Percentiles rank a stretch among this genome's conserved stretches.
phyloP scores from a whole-genome alignment of 2,888 invertebrate species.

The Diaprepes abbreviatus region DNA sequence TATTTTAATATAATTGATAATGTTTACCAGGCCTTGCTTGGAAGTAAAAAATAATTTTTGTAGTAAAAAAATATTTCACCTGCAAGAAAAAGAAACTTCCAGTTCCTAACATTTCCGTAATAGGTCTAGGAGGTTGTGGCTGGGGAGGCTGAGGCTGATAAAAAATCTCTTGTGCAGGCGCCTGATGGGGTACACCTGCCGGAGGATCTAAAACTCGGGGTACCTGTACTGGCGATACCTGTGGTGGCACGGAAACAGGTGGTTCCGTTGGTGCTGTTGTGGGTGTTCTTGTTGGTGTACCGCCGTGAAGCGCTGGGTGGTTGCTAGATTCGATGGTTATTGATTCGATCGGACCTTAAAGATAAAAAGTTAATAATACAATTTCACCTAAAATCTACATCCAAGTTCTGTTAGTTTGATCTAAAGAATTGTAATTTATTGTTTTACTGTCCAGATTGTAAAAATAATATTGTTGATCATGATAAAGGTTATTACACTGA shows the following conservation, averaged over 20 bases:
- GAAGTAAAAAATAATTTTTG: too few relatives aligned
- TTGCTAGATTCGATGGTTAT: conserved; percentile 45
- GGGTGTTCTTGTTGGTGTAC: conserved; percentile 3
- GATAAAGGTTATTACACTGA: too few relatives aligned
- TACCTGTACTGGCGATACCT: conserved; percentile 67
- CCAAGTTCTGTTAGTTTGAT: too few relatives aligned
- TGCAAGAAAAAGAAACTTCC: conserved; percentile 88
- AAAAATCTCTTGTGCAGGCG: conserved; percentile 67
- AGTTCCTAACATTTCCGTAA: conserved; percentile 82
- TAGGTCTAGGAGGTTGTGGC: conserved; percentile 72
- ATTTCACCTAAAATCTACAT: too few relatives aligned
- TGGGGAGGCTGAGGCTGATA: conserved; percentile 62
- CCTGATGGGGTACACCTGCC: conserved; percentile 40
- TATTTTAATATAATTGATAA: too few relatives aligned
- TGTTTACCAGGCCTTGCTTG: too few relatives aligned
- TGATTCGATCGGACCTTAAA: conserved; percentile 39
- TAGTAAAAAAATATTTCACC: too few relatives aligned
- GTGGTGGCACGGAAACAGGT: conserved; percentile 61
- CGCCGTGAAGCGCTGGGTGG: conserved; percentile 61
- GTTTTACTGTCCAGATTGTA: too few relatives aligned
- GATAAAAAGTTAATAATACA: not conserved
- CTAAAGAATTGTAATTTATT: too few relatives aligned
- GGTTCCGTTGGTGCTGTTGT: conserved; percentile 20
- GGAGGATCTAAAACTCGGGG: conserved; percentile 57
- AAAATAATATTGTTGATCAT: too few relatives aligned